Evolutionary conservation across 1,140 invertebrate species (phyloP).

Genomic region (Drosophila persimilis): DNA sequence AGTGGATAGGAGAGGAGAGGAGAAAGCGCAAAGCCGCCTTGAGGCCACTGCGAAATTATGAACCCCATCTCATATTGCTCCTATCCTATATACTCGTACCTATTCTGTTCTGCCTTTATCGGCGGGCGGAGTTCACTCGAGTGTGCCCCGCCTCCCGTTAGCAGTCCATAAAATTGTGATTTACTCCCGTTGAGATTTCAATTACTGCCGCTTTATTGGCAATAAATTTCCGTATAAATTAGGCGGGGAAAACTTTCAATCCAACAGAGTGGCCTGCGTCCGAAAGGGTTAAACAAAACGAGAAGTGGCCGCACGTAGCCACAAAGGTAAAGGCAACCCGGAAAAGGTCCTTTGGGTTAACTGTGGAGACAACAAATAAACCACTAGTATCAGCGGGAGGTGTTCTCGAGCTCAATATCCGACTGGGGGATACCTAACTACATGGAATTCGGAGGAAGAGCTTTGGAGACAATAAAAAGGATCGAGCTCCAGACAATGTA

Average conservation of each 20-base stretch:
- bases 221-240: slow-evolving; percentile 81
- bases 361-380: slow-evolving; percentile 30
- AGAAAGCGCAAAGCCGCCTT: slow-evolving; percentile 46
- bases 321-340: slow-evolving; percentile 28
- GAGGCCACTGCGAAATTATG: slow-evolving; percentile 50
- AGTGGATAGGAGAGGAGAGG: background rate
- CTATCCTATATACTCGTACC: slow-evolving; percentile 16
- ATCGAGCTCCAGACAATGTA: too few relatives aligned
- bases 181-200: slow-evolving; percentile 78
- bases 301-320: slow-evolving; percentile 40
- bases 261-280: slow-evolving; percentile 3
- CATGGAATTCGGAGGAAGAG: too few relatives aligned
- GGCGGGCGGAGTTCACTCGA: too few relatives aligned
- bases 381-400: background rate
- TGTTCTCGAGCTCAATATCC: too few relatives aligned
- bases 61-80: slow-evolving; percentile 33
- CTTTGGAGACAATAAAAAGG: too few relatives aligned
- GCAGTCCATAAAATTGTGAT: slow-evolving; percentile 79
- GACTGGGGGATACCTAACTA: background rate
- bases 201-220: slow-evolving; percentile 80
- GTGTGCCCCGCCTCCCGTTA: slow-evolving; percentile 24
- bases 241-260: slow-evolving; percentile 28
- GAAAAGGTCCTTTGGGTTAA: slow-evolving; percentile 22
- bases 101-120: too few relatives aligned
- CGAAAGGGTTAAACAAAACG: slow-evolving; percentile 50